Evolutionary conservation across 1,140 invertebrate species (phyloP), one percentile per base, ranked within the genome.

Genomic region (Drosophila lacertosa): DNA sequence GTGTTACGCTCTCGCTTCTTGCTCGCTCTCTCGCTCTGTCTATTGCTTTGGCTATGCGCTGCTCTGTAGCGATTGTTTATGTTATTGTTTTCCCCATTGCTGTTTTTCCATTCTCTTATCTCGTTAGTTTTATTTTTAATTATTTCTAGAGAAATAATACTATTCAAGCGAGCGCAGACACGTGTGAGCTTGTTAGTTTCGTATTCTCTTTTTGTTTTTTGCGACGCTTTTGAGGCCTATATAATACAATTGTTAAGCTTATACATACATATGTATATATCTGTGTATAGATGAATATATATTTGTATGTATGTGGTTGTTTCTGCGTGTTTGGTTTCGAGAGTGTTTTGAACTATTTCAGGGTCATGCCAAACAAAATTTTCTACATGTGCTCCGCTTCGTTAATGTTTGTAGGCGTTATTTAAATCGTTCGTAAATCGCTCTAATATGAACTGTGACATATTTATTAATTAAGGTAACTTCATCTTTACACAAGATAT

Each of bases 261-360:
- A 15, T 24, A 32, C 35, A 35, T 15, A 44, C 3, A 16, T 67
- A 74, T 33, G 26, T 39, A 39, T 11, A 22, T 51, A 42, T 50
- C 16, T 47, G 47, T 55, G 22, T 26, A 39, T 37, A 35, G 11
- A 45, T 47, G 22, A 37, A 9, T 50, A 18, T 42, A 11, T 51
- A 11, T 40, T 24, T 51, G 7, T 48, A 16, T 39, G 15, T 39
- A 16, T 53, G 50, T 51, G 35, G 63, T 35, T 54, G 50, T 26
- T 62, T 77, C 32, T 32, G 40, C 44, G 18, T 45, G 44, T 24
- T 18, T 45, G 4, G 0, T 20, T 57, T 69, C 22, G 11, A 33
- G 57, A 76, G 71, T 83, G 66, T 66, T 75, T 83, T 83, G 81
- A 83, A 83, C 81, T 83, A 86, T 65, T 86, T 83, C 80, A 83